A percentile compares a stretch with the other conserved stretches of the same genome.
These are phyloP conservation scores for Microtus richardsoni DNA, from an alignment of 2,113 vertebrate species.

Conservation along the genomic window DNA sequence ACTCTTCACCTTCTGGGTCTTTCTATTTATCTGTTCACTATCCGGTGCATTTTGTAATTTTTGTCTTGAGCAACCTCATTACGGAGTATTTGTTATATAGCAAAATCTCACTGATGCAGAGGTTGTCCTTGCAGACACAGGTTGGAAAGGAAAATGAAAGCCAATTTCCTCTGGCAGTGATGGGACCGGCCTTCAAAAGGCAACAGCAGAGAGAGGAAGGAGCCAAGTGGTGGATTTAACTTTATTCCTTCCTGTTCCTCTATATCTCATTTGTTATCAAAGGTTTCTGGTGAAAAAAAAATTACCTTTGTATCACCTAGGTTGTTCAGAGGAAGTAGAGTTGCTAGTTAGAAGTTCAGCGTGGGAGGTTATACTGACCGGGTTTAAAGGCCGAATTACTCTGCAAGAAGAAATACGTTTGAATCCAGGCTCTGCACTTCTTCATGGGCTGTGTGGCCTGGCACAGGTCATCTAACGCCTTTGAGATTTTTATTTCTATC, in stretches of 20 bases:
- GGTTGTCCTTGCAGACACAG: background rate
- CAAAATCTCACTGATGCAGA: background rate
- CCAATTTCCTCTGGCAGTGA: background rate
- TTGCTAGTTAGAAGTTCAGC: background rate
- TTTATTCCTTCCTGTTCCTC: conserved; percentile 3
- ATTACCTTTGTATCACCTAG: background rate
- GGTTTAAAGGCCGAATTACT: background rate
- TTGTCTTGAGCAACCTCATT: background rate
- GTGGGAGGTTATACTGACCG: background rate
- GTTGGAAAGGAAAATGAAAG: background rate
- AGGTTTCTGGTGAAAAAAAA: background rate
- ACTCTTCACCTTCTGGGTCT: background rate
- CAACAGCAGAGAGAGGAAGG: background rate
- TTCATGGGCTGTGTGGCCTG: background rate
- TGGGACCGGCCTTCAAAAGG: too few relatives aligned
- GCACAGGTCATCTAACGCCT: background rate
- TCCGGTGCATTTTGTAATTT: background rate
- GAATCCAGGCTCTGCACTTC: background rate
- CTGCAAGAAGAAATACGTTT: background rate
- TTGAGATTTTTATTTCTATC: background rate
- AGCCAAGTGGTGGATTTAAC: rapidly evolving
- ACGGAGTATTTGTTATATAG: background rate
- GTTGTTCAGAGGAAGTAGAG: background rate
- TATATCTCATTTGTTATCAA: background rate
- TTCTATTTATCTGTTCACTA: background rate